Evolutionary conservation across 1,140 invertebrate genomes (phyloP).

Genomic region (Scaptomyza montana): DNA sequence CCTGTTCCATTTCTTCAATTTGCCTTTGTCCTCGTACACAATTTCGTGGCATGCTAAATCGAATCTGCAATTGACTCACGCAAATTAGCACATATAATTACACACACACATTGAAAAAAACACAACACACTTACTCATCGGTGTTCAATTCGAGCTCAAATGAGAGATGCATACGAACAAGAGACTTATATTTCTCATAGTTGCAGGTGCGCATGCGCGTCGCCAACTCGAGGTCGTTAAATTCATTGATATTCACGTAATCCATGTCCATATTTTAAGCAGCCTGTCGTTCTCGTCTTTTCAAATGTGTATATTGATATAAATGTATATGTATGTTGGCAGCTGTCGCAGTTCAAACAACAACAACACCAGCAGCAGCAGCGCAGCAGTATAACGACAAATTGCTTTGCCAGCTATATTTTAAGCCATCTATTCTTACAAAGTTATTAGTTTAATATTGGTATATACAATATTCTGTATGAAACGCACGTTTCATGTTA

Average conservation of each 20-base stretch:
- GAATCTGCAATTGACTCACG: conserved; percentile 48
- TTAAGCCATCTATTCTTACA: conserved; percentile 18
- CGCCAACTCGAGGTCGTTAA: conserved; percentile 68
- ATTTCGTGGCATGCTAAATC: conserved; percentile 86
- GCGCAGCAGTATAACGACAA: conserved; percentile 23
- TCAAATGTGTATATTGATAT: conserved; percentile 5
- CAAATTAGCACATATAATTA: neutral
- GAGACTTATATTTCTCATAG: conserved; percentile 92
- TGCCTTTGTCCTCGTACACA: conserved; percentile 86
- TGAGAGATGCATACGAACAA: conserved; percentile 96
- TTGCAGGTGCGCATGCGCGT: conserved; percentile 85
- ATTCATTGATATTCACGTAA: conserved; percentile 66
- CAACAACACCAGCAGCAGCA: conserved; percentile 31
- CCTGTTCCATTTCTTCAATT: conserved; percentile 87
- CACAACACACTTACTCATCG: conserved; percentile 88
- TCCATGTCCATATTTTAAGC: conserved; percentile 61
- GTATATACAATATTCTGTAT: conserved; percentile 4
- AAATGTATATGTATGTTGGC: conserved; percentile 8
- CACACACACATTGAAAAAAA: conserved; percentile 41
- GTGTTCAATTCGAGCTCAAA: conserved; percentile 93
- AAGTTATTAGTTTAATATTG: conserved; percentile 10
- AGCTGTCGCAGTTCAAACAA: conserved; percentile 33
- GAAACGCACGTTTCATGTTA: conserved; percentile 12
- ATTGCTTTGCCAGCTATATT: neutral
- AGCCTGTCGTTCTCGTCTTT: conserved; percentile 6